Evolutionary conservation across 2,113 vertebrate species (phyloP).

Genomic region (Tragelaphus strepsiceros): DNA sequence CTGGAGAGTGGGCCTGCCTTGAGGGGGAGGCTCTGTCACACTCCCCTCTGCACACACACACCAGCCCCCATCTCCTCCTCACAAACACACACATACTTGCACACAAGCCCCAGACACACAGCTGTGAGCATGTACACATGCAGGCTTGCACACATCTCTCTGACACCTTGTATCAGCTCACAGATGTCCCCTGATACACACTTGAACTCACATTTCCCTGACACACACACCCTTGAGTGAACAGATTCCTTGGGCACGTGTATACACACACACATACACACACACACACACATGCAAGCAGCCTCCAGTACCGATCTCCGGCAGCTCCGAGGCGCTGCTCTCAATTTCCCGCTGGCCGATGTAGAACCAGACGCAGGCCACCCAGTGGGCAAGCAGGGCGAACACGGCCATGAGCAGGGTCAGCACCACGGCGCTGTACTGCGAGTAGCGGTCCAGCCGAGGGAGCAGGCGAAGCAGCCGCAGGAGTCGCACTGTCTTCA

Average conservation of each 20-base stretch:
- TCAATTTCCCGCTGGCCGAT: conserved; percentile 79
- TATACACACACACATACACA: neutral
- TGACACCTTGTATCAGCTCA: neutral
- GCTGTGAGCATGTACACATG: neutral
- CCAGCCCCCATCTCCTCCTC: neutral
- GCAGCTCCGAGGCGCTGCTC: conserved; percentile 74
- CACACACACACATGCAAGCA: neutral
- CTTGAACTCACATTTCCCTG: neutral
- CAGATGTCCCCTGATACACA: neutral
- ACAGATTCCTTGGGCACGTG: neutral
- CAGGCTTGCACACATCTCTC: neutral
- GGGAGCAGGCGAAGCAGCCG: conserved; percentile 79
- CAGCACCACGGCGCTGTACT: conserved; percentile 78
- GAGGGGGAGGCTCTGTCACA: neutral
- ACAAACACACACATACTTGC: neutral
- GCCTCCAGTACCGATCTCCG: conserved; percentile 72
- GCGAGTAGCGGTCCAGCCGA: conserved; percentile 76
- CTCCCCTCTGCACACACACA: neutral
- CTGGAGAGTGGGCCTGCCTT: neutral
- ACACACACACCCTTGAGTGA: neutral
- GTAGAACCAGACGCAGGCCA: conserved; percentile 81
- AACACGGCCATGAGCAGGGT: conserved; percentile 80
- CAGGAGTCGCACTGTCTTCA: conserved; percentile 78
- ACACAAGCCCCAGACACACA: neutral
- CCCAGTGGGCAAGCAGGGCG: conserved; percentile 81